Evolutionary conservation across 2,797 vertebrate genomes (phyloP).

Genomic region (Crenichthys baileyi): DNA sequence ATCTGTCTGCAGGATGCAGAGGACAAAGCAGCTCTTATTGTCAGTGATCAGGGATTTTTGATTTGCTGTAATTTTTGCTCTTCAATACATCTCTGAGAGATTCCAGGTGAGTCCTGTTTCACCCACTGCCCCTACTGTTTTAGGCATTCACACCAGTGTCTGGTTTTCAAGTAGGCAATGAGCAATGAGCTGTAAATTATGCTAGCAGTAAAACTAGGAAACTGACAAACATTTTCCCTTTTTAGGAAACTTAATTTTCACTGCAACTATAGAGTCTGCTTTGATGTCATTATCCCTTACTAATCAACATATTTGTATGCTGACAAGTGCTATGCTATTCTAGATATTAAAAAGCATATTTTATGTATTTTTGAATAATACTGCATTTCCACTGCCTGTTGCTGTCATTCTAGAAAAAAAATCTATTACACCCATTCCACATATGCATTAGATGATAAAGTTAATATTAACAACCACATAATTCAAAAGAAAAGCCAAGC

Average conservation of each 20-base stretch:
- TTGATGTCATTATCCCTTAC: no score
- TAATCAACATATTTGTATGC: neutral
- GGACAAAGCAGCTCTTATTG: slow-evolving; percentile 10
- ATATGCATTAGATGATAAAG: neutral
- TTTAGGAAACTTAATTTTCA: neutral
- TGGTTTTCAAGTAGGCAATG: neutral
- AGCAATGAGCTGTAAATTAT: no score
- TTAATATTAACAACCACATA: no score
- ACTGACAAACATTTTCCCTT: neutral
- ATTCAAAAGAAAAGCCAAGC: neutral
- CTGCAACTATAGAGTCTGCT: neutral
- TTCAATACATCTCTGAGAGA: neutral
- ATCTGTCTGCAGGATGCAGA: slow-evolving; percentile 20
- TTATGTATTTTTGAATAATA: neutral
- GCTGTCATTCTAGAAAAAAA: neutral
- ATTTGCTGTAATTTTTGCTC: neutral
- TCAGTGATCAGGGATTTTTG: slow-evolving; percentile 5
- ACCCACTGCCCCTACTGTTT: neutral
- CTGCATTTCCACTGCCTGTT: neutral
- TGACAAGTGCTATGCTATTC: neutral
- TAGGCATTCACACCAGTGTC: neutral
- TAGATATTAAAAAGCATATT: neutral
- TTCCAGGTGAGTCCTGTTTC: neutral
- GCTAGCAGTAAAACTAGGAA: neutral
- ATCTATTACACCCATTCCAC: neutral